A percentile compares a stretch with the other conserved stretches of the same genome.
These are phyloP conservation scores for Sclerurus mexicanus DNA, from an alignment of 2,113 vertebrate species.

Conservation along the genomic window DNA sequence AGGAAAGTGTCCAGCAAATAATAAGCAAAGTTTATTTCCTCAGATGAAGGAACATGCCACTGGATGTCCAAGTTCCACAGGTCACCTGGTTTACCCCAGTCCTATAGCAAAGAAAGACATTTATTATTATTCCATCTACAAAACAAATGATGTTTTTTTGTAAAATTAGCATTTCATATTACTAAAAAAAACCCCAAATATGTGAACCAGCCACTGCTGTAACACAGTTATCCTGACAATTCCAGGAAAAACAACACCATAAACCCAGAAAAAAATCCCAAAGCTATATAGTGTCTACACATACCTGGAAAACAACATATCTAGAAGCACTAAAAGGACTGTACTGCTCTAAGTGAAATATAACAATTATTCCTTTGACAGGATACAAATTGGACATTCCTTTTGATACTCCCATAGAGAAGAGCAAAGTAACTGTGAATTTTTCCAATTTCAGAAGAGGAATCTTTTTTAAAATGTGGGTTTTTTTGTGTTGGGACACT, in stretches of 20 bases:
- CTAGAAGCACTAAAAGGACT: background rate
- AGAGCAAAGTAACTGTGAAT: background rate
- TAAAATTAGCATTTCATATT: background rate
- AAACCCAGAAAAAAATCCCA: background rate
- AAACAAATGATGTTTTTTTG: background rate
- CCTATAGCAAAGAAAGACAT: constrained; percentile 71
- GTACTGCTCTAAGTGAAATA: background rate
- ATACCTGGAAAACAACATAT: background rate
- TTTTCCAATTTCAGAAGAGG: background rate
- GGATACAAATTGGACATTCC: background rate
- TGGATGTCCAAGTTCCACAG: constrained; percentile 92
- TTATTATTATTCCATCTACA: background rate
- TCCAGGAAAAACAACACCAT: background rate
- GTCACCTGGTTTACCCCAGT: constrained; percentile 97
- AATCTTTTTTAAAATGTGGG: background rate
- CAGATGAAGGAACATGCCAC: constrained; percentile 92
- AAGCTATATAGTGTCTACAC: background rate
- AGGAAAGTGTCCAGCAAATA: constrained; percentile 91
- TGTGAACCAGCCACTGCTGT: background rate
- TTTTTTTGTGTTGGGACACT: background rate
- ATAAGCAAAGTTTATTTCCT: constrained; percentile 87
- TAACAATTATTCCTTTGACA: background rate
- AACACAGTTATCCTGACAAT: background rate
- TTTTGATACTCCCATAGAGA: background rate
- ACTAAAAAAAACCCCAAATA: background rate